Base-by-base conservation (phyloP, 2,888 invertebrate genomes). In the Nomada ferruginata region DNA sequence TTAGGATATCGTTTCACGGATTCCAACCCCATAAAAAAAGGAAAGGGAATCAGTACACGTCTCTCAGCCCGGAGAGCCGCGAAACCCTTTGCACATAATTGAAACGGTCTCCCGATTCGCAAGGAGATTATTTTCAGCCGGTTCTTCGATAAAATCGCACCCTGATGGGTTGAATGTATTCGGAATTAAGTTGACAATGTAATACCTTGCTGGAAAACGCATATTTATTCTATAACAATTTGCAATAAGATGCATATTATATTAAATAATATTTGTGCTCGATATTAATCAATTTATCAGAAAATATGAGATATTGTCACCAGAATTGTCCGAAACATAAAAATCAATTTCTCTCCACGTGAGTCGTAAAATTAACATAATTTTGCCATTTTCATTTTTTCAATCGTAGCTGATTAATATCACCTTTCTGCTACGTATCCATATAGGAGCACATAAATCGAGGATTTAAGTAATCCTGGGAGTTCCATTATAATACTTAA, bases 1-100 rank as follows among this genome's bases (percentile, higher is more conserved):
- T 91, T 91, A 89, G 87, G 87, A 89, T 89, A 89, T 91, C 89
- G 85, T 89, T 89, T 91, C 88, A 89, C 86, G 85, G 80, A 83
- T 80, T 79, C 63, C 76, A 79, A 84, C 79, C 87, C 79, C 66
- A 65, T 36, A 69, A 47, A 59, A 66, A 76, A 76, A 53, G 18
- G 80, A 69, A 73, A 79, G 59, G 77, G 65, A 89, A 84, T 83
- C 80, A 61, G 55, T 63, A 76, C 68, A n/a, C 72, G 68, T 68
- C 64, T 52, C 72, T 52, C 18, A 29, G 55, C 18, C 74, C 76
- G 23, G 47, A 36, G 20, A 47, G 65, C 53, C 36, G 11, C 15
- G 55, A 60, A 78, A 77, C 82, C 82, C 79, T 76, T 79, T 66
- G 53, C 63, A 66, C 60, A 55, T 20, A 68, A 66, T 61, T 63